Percentiles rank a stretch among this genome's conserved stretches.
Evolutionary conservation across 2,888 invertebrate species (phyloP).

Genomic region (Drosophila ezoana): DNA sequence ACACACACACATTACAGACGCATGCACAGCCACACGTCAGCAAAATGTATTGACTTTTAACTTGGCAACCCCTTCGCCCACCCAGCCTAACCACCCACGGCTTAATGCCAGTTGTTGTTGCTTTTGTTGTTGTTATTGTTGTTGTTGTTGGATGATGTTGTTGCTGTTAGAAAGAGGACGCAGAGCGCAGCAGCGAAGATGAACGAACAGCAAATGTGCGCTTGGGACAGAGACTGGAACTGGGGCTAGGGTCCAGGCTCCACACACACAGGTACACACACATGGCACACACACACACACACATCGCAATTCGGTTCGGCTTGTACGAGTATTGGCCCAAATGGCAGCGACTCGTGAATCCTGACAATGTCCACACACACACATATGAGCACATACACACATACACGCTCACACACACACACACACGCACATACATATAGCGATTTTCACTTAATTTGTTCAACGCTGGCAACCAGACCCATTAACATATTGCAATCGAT

Average conservation of each 20-base stretch:
- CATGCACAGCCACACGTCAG: slow-evolving; percentile 62
- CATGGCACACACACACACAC: slow-evolving; percentile 11
- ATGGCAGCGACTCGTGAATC: slow-evolving; percentile 50
- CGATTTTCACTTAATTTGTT: slow-evolving; percentile 71
- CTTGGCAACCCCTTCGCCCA: slow-evolving; percentile 59
- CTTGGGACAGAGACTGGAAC: not conserved
- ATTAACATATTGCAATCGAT: slow-evolving; percentile 79
- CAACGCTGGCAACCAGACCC: slow-evolving; percentile 54
- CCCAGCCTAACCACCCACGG: slow-evolving; percentile 24
- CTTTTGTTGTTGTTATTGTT: slow-evolving; percentile 12
- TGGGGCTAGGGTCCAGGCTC: slow-evolving; percentile 40
- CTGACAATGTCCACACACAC: slow-evolving; percentile 57
- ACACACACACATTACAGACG: slow-evolving; percentile 1
- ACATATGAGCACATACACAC: slow-evolving; percentile 10
- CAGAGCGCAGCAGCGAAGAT: slow-evolving; percentile 54
- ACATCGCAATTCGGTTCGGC: slow-evolving; percentile 32
- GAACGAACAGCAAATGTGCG: slow-evolving; percentile 41
- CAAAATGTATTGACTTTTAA: slow-evolving; percentile 76
- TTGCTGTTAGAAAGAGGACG: slow-evolving; percentile 27
- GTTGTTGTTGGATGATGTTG: slow-evolving; percentile 5
- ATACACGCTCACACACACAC: slow-evolving; percentile 6
- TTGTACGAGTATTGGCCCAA: slow-evolving; percentile 57
- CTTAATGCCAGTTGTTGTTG: slow-evolving; percentile 44
- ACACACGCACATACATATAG: slow-evolving; percentile 20
- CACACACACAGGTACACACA: slow-evolving; percentile 19